Evolutionary conservation across 2,797 vertebrate genomes (phyloP), one percentile per base, ranked within the genome.

Genomic region (Phoebastria nigripes): DNA sequence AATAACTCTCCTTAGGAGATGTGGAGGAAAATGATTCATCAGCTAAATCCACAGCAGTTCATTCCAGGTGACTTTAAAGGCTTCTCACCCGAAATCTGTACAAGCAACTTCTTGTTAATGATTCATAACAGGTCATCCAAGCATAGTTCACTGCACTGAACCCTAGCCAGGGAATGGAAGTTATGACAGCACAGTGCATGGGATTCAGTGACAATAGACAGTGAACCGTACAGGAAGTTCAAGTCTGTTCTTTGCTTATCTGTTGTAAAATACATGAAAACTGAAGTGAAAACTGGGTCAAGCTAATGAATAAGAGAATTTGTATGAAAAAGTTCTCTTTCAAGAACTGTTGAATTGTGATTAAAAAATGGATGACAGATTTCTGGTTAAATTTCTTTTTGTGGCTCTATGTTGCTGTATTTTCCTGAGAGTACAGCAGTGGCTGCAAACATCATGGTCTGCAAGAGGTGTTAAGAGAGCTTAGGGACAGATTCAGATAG

Each of bases 31-130:
- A 88, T 7, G 2, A 62, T 76, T 83, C 5, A 42, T 61, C 71
- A 90, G 86, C 65, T 94, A 78, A 93, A 94, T 61, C 35, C 66
- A 62, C 20, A 15, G 9, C n/a, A 67, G 87, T 96, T 96, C 93
- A 88, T 80, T 85, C 76, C 44, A 93, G 92, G 87, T 96, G 47
- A 96, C 65, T 47, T 82, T 59, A 72, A 92, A 88, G 2, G 1
- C 59, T 67, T 77, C 73, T 81, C 77, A 82, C 22, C 65, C 92
- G 63, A 93, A 90, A 65, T 52, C 22, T 52, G 46, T 63, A 71
- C 42, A 39, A 95, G 66, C 90, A 88, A 84, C 35, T 37, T 76
- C 59, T 59, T 66, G 77, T 94, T 94, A 97, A 96, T 97, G 56
- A 96, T 96, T 96, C 84, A 9, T 73, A 67, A 26, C 28, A 47